Conservation (phyloP, 2,113 vertebrate genomes). For the Anarrhichthys ocellatus region DNA sequence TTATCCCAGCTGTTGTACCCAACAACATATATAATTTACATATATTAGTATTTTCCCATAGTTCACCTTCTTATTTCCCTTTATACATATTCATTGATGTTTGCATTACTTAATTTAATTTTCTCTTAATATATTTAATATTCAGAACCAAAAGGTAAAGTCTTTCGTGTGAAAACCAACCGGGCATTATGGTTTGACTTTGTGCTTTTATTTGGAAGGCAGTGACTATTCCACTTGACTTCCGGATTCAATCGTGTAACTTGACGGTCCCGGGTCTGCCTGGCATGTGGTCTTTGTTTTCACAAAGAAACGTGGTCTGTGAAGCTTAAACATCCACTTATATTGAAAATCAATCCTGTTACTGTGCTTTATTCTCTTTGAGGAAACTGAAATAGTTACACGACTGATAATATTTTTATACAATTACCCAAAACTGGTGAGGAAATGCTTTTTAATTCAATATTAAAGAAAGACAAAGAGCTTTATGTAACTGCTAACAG, state of each 20-base stretch:
- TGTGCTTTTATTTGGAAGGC: constrained; percentile 43
- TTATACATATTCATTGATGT: no score
- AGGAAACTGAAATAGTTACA: neutral
- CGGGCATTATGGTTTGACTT: neutral
- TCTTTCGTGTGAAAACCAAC: neutral
- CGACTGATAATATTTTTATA: neutral
- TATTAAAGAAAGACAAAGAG: neutral
- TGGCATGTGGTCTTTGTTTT: constrained; percentile 57
- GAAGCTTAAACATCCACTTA: neutral
- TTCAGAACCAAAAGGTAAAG: neutral
- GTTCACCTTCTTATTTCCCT: no score
- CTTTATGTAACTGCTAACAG: neutral
- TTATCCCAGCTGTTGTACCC: no score
- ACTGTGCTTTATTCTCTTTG: neutral
- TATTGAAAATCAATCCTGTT: no score
- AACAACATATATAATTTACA: no score
- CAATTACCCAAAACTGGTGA: neutral
- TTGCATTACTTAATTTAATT: neutral
- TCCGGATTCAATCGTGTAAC: neutral
- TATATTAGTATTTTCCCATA: no score
- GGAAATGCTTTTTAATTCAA: neutral
- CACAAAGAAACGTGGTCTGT: neutral
- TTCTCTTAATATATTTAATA: neutral
- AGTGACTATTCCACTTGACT: neutral
- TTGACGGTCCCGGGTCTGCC: neutral